Evolutionary conservation across 2,888 invertebrate species (phyloP).

Genomic region (Phymatocera aterrima): DNA sequence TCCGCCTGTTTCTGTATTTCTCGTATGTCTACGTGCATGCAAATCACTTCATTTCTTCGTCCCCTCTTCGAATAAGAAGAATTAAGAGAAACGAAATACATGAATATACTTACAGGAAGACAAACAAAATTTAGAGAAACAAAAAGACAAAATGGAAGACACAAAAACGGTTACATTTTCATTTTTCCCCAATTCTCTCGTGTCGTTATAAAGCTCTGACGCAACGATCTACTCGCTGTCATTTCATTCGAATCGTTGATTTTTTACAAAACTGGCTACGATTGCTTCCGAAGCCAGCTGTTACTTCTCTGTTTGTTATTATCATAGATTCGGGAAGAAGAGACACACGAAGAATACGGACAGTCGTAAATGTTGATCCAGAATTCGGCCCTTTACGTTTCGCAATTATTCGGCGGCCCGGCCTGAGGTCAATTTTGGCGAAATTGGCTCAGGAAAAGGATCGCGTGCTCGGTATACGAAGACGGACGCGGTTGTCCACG

Average conservation of each 20-base stretch:
- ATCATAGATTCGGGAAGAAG: background rate
- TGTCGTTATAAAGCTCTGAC: background rate
- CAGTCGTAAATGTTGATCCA: conserved; percentile 13
- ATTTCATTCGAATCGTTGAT: background rate
- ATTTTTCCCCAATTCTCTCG: background rate
- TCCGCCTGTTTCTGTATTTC: conserved; percentile 33
- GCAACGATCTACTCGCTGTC: background rate
- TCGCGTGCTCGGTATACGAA: conserved; percentile 68
- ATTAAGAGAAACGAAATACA: background rate
- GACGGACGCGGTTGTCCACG: conserved; percentile 69
- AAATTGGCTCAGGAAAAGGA: conserved; percentile 56
- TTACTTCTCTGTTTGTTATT: too few species aligned
- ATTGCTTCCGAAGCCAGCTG: too few species aligned
- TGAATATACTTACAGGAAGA: background rate
- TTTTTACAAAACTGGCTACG: background rate
- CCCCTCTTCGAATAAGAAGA: conserved; percentile 37
- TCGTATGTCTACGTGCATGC: conserved; percentile 59
- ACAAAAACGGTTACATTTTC: conserved; percentile 3
- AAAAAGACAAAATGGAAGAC: background rate
- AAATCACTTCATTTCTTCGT: conserved; percentile 66
- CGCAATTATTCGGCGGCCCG: conserved; percentile 31
- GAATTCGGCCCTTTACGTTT: background rate
- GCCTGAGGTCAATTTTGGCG: conserved; percentile 21
- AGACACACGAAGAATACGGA: background rate
- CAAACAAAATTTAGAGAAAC: background rate